phyloP scores from a whole-genome alignment of 2,113 vertebrate genomes.

The Myocastor coypus region DNA sequence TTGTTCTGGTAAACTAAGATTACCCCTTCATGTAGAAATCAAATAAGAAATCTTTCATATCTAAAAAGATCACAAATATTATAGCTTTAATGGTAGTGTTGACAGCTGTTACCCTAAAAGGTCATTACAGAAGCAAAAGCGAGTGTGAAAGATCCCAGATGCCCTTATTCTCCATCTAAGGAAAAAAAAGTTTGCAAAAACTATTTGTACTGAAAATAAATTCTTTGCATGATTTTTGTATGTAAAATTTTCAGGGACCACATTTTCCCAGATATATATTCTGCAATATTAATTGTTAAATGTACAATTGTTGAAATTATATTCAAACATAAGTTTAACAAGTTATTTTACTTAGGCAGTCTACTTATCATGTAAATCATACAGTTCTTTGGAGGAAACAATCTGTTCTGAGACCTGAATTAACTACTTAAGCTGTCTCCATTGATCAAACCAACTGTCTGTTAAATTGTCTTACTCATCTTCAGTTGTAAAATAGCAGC shows the following conservation, averaged over 20 bases:
- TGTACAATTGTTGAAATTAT: background rate
- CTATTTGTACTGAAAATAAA: background rate
- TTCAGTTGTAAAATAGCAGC: background rate
- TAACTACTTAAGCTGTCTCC: background rate
- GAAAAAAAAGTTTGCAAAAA: background rate
- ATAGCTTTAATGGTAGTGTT: background rate
- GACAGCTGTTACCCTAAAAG: background rate
- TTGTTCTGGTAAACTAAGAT: background rate
- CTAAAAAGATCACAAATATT: background rate
- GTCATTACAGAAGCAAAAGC: background rate
- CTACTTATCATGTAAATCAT: background rate
- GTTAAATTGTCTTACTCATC: constrained; percentile 52
- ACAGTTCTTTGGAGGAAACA: background rate
- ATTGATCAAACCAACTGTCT: background rate
- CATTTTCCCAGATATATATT: background rate
- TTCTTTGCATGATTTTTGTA: background rate
- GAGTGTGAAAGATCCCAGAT: background rate
- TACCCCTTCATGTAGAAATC: constrained; percentile 15
- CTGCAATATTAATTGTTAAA: constrained; percentile 17
- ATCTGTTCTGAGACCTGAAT: background rate
- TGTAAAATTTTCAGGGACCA: background rate
- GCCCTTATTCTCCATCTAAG: background rate
- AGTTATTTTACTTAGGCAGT: background rate
- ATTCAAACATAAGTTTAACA: background rate
- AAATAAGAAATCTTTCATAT: background rate